phyloP scores from a whole-genome alignment of 2,797 vertebrate species.

The Emydoidea blandingii region DNA sequence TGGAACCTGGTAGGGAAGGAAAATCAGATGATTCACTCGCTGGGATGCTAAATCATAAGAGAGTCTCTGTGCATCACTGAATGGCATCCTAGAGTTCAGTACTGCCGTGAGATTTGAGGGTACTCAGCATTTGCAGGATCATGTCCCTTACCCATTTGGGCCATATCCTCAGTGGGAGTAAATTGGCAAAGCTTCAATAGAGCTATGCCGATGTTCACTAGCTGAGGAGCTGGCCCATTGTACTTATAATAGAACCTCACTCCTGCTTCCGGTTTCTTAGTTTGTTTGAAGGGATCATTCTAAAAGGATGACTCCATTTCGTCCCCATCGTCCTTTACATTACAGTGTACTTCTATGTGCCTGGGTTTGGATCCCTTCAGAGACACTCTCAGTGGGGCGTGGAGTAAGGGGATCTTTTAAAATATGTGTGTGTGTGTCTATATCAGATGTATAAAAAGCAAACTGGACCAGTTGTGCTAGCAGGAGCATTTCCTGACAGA shows the following conservation, averaged over 20 bases:
- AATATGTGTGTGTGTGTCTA: neutral
- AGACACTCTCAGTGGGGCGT: rapidly evolving
- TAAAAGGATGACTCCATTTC: neutral
- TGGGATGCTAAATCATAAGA: neutral
- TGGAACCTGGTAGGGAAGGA: neutral
- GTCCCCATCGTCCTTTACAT: neutral
- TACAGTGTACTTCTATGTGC: neutral
- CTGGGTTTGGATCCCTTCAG: neutral
- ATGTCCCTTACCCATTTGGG: no score
- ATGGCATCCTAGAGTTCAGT: neutral
- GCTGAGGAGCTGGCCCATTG: rapidly evolving
- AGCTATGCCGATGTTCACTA: neutral
- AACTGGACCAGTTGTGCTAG: rapidly evolving
- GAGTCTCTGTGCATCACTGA: neutral
- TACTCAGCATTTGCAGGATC: neutral
- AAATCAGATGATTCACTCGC: neutral
- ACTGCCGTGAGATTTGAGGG: neutral
- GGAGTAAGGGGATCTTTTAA: neutral
- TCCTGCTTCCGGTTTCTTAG: neutral
- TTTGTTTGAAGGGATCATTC: neutral
- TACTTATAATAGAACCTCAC: neutral
- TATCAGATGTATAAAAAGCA: neutral
- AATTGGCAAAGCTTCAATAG: neutral
- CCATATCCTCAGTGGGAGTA: neutral
- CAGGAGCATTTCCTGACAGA: neutral